A percentile compares a stretch with the other conserved stretches of the same genome.
These are phyloP conservation scores for rat (Rattus norvegicus) DNA, from an alignment of 2,113 vertebrate species.

Conservation along the genomic window GRCr8 NC_086024.1:100867001-100867500, in stretches of 20 bases:
- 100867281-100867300: slow-evolving; percentile 1
- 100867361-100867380: slow-evolving; percentile 1
- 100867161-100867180: slow-evolving; percentile 29
- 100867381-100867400: slow-evolving; percentile 35
- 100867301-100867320: background rate
- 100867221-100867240: background rate
- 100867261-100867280: slow-evolving; percentile 3
- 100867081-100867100: slow-evolving; percentile 67
- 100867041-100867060: slow-evolving; percentile 66
- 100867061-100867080: slow-evolving; percentile 56
- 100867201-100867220: slow-evolving; percentile 48
- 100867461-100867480: slow-evolving; percentile 25
- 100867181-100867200: background rate
- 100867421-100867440: background rate
- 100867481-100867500: slow-evolving; percentile 22
- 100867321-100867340: background rate
- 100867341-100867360: background rate
- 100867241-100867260: slow-evolving; percentile 27
- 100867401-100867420: slow-evolving; percentile 51
- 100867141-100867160: background rate
- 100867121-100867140: background rate
- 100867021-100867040: slow-evolving; percentile 69
- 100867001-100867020: slow-evolving; percentile 38
- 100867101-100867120: slow-evolving; percentile 56
- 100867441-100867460: slow-evolving; percentile 23